phyloP scores from a whole-genome alignment of 2,888 invertebrate genomes.

The Orthosia incerta region DNA sequence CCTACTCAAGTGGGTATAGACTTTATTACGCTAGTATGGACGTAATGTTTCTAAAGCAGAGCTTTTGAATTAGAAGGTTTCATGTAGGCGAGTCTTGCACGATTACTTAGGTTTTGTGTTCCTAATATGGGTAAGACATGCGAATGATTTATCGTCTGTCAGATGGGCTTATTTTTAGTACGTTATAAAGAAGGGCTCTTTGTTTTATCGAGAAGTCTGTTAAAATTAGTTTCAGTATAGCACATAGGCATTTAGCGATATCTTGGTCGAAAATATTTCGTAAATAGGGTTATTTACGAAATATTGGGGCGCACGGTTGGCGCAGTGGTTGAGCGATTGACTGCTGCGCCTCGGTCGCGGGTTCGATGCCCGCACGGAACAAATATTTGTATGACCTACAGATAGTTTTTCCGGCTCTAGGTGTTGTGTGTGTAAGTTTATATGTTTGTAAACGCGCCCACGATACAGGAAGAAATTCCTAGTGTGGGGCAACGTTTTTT shows the following conservation, averaged over 20 bases:
- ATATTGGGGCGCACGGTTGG: too few species aligned
- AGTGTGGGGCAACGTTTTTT: too few species aligned
- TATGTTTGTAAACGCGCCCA: too few species aligned
- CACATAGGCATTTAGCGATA: neutral
- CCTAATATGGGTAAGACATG: constrained; percentile 12
- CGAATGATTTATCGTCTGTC: constrained; percentile 16
- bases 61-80: constrained; percentile 22
- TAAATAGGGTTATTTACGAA: too few species aligned
- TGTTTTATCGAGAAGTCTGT: neutral
- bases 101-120: constrained; percentile 21
- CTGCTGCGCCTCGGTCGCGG: too few species aligned
- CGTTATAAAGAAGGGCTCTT: neutral
- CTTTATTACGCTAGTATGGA: constrained; percentile 7
- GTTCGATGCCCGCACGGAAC: too few species aligned
- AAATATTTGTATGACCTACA: too few species aligned
- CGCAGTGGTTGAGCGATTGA: too few species aligned
- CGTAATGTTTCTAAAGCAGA: constrained; percentile 11
- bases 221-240: neutral
- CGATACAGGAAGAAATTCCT: too few species aligned
- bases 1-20: constrained; percentile 45
- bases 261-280: neutral
- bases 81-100: constrained; percentile 37
- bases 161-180: constrained; percentile 2
- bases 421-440: too few species aligned
- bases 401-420: too few species aligned